Percentiles rank a stretch among this genome's conserved stretches.
phyloP scores from a whole-genome alignment of 2,797 vertebrate genomes.

The Nyctibius grandis region DNA sequence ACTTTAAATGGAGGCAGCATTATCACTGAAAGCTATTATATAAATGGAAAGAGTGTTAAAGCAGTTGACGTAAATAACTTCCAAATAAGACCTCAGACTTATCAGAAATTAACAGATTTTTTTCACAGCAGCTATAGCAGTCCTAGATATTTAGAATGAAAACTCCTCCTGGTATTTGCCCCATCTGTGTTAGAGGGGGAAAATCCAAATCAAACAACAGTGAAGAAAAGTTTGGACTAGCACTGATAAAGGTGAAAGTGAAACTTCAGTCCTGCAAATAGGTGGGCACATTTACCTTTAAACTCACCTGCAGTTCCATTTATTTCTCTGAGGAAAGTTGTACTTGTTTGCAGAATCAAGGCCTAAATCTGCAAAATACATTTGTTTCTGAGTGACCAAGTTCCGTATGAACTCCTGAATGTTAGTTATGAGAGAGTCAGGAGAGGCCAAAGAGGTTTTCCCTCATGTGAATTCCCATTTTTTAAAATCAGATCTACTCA shows the following conservation, averaged over 20 bases:
- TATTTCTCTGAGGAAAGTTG: background rate
- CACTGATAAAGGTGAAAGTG: background rate
- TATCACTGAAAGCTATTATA: background rate
- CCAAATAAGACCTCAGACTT: background rate
- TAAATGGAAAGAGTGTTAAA: background rate
- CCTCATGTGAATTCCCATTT: background rate
- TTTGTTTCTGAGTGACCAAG: background rate
- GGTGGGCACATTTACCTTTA: background rate
- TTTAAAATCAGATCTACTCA: background rate
- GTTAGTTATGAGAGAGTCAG: background rate
- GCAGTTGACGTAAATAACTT: background rate
- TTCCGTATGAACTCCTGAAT: background rate
- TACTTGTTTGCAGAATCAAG: background rate
- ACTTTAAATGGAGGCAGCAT: background rate
- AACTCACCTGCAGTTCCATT: background rate
- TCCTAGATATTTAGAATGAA: background rate
- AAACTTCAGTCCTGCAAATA: background rate
- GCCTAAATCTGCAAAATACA: background rate
- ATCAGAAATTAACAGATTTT: background rate
- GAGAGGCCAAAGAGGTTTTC: background rate
- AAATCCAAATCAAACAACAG: background rate
- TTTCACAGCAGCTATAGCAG: background rate
- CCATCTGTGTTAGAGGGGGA: background rate
- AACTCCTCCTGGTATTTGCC: background rate
- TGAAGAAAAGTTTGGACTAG: background rate